phyloP scores from a whole-genome alignment of 1,140 invertebrate species.

The Teleogryllus occipitalis region DNA sequence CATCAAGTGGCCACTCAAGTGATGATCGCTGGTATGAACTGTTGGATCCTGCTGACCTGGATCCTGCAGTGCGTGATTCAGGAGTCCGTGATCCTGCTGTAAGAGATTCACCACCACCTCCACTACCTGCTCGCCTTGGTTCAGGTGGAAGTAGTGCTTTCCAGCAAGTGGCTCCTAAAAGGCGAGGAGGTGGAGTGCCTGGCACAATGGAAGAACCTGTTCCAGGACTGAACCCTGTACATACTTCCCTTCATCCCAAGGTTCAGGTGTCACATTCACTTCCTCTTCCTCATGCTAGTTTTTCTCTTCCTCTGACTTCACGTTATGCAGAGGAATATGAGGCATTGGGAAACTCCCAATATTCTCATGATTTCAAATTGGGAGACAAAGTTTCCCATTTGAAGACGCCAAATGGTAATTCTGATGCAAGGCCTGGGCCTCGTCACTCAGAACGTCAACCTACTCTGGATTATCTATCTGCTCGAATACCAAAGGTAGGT shows the following conservation, averaged over 20 bases:
- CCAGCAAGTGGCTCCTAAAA: slow-evolving; percentile 25
- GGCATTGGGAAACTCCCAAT: slow-evolving; percentile 23
- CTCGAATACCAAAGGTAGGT: slow-evolving; percentile 25
- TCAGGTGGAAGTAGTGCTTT: slow-evolving; percentile 27
- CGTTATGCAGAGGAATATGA: slow-evolving; percentile 6
- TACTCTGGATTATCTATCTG: slow-evolving; percentile 23
- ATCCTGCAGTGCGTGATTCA: slow-evolving; percentile 25
- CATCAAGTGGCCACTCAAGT: slow-evolving; percentile 54
- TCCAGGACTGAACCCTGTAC: too few species aligned
- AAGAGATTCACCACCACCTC: slow-evolving; percentile 37
- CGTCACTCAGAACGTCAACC: slow-evolving; percentile 26
- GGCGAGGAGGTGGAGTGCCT: not conserved
- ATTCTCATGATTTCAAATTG: slow-evolving; percentile 41
- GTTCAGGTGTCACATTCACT: slow-evolving; percentile 38
- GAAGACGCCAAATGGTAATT: not conserved
- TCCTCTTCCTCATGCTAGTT: slow-evolving; percentile 36
- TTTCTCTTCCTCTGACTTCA: slow-evolving; percentile 30
- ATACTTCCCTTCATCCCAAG: slow-evolving; percentile 23
- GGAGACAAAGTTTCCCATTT: slow-evolving; percentile 41
- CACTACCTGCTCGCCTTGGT: slow-evolving; percentile 40
- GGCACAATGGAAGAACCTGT: not conserved
- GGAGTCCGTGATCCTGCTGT: not conserved
- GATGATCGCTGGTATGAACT: slow-evolving; percentile 60
- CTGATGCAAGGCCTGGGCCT: slow-evolving; percentile 7
- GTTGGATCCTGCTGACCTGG: slow-evolving; percentile 33